Evolutionary conservation across 2,888 invertebrate genomes (phyloP).

Genomic region (Melieria omissa): DNA sequence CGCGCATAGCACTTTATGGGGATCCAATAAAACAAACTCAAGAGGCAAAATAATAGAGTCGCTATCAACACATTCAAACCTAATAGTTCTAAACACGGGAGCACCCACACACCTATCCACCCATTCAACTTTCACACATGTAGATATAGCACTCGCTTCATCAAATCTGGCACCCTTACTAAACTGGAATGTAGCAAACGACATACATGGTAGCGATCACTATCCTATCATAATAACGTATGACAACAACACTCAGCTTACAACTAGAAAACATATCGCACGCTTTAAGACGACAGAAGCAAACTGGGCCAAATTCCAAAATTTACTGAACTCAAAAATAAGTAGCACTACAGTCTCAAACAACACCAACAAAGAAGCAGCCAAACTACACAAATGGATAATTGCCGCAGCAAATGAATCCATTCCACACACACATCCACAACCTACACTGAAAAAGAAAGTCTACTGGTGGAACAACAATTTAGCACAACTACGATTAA

Average conservation of each 20-base stretch:
- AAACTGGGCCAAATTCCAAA: background rate
- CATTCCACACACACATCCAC: background rate
- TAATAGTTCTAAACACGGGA: background rate
- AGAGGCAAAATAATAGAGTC: background rate
- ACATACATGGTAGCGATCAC: conserved; percentile 9
- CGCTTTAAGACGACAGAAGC: too few species aligned
- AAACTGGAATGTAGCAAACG: background rate
- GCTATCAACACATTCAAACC: background rate
- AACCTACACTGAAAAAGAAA: background rate
- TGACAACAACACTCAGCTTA: background rate
- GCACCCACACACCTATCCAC: conserved; percentile 11
- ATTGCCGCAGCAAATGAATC: conserved; percentile 64
- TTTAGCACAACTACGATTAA: background rate
- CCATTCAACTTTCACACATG: conserved; percentile 1
- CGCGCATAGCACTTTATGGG: conserved; percentile 12
- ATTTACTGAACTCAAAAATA: conserved; percentile 4
- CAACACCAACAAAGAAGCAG: background rate
- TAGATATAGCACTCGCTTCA: too few species aligned
- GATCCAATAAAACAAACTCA: conserved; percentile 12
- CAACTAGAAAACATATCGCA: background rate
- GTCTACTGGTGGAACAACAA: conserved; percentile 9
- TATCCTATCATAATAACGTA: conserved; percentile 7
- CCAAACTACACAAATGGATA: conserved; percentile 68
- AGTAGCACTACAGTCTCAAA: background rate
- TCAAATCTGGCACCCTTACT: background rate